Conservation (phyloP, 2,113 vertebrate species). For the Clarias batrachus region DNA sequence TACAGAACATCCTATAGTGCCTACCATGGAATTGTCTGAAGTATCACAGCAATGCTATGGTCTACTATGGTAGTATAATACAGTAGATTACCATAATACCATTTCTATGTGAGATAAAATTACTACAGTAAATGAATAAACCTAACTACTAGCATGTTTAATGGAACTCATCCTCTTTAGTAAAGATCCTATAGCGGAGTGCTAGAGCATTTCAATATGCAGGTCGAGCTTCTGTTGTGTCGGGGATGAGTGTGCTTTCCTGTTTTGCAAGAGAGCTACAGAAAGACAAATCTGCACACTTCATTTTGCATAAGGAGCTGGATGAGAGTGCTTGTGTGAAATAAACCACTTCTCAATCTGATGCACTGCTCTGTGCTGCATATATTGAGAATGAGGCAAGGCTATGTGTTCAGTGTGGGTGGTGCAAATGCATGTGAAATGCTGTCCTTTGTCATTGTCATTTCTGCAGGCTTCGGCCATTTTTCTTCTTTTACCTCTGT, state of each 20-base stretch:
- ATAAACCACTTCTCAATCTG: conserved; percentile 22
- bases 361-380: conserved; percentile 5
- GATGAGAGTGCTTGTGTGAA: conserved; percentile 13
- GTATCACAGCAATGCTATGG: no score
- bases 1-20: no score
- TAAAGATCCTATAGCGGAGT: conserved; percentile 1
- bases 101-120: no score
- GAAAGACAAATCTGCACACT: conserved; percentile 16
- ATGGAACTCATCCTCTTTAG: not conserved
- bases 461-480: conserved; percentile 10
- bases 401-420: conserved; percentile 13
- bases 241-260: not conserved
- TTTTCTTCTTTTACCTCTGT: conserved; percentile 31
- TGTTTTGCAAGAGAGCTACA: not conserved
- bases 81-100: no score
- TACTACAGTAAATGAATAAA: not conserved
- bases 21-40: no score
- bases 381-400: conserved; percentile 12
- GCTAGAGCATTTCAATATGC: not conserved
- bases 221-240: not conserved
- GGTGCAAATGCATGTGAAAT: conserved; percentile 35
- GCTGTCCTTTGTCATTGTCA: conserved; percentile 60
- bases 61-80: no score
- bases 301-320: conserved; percentile 30
- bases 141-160: not conserved